Percentiles rank a stretch among this genome's conserved stretches.
Conservation (phyloP, 2,888 invertebrate genomes). For the Spodoptera picta region DNA sequence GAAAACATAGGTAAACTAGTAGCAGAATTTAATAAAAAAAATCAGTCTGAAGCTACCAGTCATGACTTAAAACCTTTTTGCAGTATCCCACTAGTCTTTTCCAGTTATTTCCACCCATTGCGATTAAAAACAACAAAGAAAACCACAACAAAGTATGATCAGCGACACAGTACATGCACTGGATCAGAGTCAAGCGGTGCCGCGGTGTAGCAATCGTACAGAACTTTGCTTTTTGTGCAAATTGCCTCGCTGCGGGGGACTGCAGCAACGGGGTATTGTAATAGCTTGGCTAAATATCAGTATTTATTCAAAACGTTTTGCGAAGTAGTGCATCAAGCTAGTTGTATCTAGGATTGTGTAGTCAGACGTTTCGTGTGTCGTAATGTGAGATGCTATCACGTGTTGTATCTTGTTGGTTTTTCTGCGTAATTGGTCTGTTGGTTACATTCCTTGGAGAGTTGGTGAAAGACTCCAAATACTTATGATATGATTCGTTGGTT, state of each 20-base stretch:
- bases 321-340: conserved; percentile 16
- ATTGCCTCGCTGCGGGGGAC: conserved; percentile 56
- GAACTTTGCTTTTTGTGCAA: conserved; percentile 55
- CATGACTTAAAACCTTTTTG: too few relatives aligned
- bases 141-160: conserved; percentile 31
- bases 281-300: conserved; percentile 50
- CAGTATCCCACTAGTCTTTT: background rate
- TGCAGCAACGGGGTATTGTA: conserved; percentile 44
- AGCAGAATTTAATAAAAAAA: too few relatives aligned
- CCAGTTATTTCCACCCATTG: conserved; percentile 5
- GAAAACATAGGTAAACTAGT: too few relatives aligned
- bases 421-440: too few relatives aligned
- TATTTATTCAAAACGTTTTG: conserved; percentile 44
- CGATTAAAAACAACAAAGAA: conserved; percentile 25
- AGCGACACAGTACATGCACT: conserved; percentile 26
- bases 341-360: conserved; percentile 8
- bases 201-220: conserved; percentile 35
- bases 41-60: too few relatives aligned
- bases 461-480: too few relatives aligned
- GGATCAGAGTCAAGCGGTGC: conserved; percentile 35
- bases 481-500: too few relatives aligned
- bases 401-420: too few relatives aligned
- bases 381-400: background rate
- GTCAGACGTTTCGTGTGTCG: conserved; percentile 15
- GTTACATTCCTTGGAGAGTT: background rate